phyloP scores from a whole-genome alignment of 2,797 vertebrate genomes.

The Gallinago nigripennis region DNA sequence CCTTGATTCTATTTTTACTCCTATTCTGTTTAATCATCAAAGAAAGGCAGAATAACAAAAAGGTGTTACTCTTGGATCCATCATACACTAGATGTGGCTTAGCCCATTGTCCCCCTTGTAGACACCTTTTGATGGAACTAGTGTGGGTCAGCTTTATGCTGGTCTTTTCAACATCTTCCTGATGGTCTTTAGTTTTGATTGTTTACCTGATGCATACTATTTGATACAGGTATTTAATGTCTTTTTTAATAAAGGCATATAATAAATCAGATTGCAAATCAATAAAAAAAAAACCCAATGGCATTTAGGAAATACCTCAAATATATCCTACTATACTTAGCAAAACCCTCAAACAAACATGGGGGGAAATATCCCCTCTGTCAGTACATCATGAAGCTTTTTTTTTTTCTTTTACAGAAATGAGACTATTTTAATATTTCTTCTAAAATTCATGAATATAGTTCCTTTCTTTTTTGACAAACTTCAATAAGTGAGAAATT shows the following conservation, averaged over 20 bases:
- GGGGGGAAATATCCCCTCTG: not conserved
- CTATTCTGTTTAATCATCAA: not conserved
- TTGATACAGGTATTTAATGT: not conserved
- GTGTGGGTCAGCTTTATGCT: not conserved
- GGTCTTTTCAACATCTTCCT: not conserved
- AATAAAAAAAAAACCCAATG: not conserved
- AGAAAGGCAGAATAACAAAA: not conserved
- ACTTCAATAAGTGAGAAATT: not conserved
- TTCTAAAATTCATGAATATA: not conserved
- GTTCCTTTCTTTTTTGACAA: not conserved
- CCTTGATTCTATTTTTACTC: not conserved
- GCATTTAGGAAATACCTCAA: not conserved
- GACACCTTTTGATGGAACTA: not conserved
- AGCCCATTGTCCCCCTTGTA: not conserved
- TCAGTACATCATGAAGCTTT: not conserved
- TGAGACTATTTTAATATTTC: not conserved
- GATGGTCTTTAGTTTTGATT: not conserved
- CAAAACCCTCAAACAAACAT: not conserved
- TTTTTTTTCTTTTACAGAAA: not conserved
- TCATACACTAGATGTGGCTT: not conserved
- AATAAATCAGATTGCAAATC: not conserved
- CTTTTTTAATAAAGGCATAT: not conserved
- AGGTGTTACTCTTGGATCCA: not conserved
- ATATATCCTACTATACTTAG: not conserved
- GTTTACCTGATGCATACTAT: not conserved